These are phyloP conservation scores for Sciurus vulgaris DNA, from an alignment of 2,797 vertebrate genomes.

Conservation along the genomic window DNA sequence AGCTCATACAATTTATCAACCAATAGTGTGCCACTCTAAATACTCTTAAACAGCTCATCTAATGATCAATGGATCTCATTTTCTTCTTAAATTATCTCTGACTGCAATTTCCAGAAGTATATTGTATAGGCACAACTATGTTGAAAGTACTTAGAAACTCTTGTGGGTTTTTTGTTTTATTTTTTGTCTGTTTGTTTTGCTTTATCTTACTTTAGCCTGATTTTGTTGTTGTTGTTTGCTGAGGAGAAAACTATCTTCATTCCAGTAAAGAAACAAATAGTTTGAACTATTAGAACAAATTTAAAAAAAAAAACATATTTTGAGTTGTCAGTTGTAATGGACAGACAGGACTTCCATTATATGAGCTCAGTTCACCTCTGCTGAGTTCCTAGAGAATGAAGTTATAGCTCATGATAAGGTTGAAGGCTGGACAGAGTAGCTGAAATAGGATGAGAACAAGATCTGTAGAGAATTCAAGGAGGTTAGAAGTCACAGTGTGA, in stretches of 20 bases:
- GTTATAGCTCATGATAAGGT: neutral
- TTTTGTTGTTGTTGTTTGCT: neutral
- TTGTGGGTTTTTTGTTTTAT: neutral
- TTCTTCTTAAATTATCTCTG: conserved; percentile 54
- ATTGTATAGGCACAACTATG: neutral
- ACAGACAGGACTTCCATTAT: neutral
- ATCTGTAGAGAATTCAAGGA: neutral
- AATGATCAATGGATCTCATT: neutral
- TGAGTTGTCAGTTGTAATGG: neutral
- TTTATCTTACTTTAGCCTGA: conserved; percentile 43
- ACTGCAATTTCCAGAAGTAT: neutral
- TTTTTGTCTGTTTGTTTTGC: neutral
- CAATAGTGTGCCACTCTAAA: conserved; percentile 12
- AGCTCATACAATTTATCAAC: neutral
- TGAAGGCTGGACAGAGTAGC: neutral
- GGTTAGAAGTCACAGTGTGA: neutral
- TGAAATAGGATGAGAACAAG: neutral
- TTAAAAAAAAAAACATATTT: too few relatives aligned
- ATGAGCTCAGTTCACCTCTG: neutral
- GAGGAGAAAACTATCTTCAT: conserved; percentile 14
- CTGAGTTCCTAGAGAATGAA: neutral
- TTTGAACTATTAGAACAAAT: neutral
- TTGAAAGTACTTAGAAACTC: neutral
- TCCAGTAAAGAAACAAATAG: neutral
- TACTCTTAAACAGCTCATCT: neutral